Evolutionary conservation across 1,140 invertebrate species (phyloP), one percentile per base, ranked within the genome.

Genomic region (Bombus cullumanus): DNA sequence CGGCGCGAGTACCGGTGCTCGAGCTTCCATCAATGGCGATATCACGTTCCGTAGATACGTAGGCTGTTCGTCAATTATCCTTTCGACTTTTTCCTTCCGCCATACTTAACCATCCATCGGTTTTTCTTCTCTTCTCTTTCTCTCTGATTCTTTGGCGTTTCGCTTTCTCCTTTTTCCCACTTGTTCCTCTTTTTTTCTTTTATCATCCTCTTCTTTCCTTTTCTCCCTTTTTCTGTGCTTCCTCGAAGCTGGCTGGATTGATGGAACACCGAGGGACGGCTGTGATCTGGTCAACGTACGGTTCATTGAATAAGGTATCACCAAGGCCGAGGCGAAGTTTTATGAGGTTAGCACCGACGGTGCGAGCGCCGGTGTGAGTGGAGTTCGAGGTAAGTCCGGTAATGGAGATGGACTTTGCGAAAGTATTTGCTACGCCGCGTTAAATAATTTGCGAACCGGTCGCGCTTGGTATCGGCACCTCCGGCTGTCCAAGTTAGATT

Each of bases 291-390:
- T 81, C 69, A 88, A 80, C 86, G 76, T 72, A 75, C 37, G 43
- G 47, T 76, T 89, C 59, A 89, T 88, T 81, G 81, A 89, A 89
- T 89, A 83, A 83, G 81, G 74, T 83, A 83, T 77, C 43, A 43
- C 28, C 34, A 6, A 39, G 64, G 34, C 37, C 18, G 37, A 83
- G 77, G 81, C 28, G 37, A 83, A 83, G 81, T 83, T 83, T 83
- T 83, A 83, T 57, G 81, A 83, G 62, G 81, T 83, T 83, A 77
- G 62, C 74, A 12, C 34, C 22, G 57, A 10, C 57, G n/a, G n/a
- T 28, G 57, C 3, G 12, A 37, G 6, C n/a, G 2, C 34, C 28
- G 64, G 81, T 53, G 69, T 66, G 73, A 68, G 62, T 37, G 81
- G 72, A 83, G 73, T 83, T 77, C 62, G 73, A 22, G 59, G 73